Evolutionary conservation across 2,797 vertebrate genomes (phyloP).

Genomic region (Anguilla pacifica): DNA sequence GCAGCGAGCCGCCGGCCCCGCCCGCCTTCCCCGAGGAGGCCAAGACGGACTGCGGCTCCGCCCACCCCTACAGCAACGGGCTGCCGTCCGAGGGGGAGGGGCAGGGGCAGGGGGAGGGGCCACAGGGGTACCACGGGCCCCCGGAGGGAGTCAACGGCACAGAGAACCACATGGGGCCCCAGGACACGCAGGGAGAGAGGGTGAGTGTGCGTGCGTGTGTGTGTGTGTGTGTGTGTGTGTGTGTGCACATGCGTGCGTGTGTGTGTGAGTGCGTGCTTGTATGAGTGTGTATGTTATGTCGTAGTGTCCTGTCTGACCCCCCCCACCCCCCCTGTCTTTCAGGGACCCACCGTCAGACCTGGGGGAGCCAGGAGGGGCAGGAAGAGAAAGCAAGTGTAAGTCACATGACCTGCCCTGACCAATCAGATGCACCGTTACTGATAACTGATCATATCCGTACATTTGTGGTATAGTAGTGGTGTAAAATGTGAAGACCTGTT

Average conservation of each 20-base stretch:
- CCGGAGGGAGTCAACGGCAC: slow-evolving; percentile 60
- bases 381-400: slow-evolving; percentile 82
- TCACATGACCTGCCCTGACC: slow-evolving; percentile 24
- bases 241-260: neutral
- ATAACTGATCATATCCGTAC: too few species aligned
- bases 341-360: slow-evolving; percentile 65
- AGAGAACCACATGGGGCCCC: slow-evolving; percentile 45
- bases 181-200: slow-evolving; percentile 63
- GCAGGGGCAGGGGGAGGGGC: slow-evolving; percentile 59
- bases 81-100: slow-evolving; percentile 48
- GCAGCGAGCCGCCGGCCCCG: slow-evolving; percentile 68
- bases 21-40: slow-evolving; percentile 76
- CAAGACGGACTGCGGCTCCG: slow-evolving; percentile 70
- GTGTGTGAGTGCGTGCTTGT: too few species aligned
- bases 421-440: neutral
- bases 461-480: too few species aligned
- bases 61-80: slow-evolving; percentile 57
- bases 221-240: neutral
- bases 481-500: too few species aligned
- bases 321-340: neutral
- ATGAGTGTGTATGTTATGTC: neutral
- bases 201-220: slow-evolving; percentile 54
- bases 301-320: too few species aligned
- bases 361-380: slow-evolving; percentile 73
- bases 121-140: slow-evolving; percentile 64